Evolutionary conservation across 2,888 invertebrate genomes (phyloP).

Genomic region (Ophioninae sp.): DNA sequence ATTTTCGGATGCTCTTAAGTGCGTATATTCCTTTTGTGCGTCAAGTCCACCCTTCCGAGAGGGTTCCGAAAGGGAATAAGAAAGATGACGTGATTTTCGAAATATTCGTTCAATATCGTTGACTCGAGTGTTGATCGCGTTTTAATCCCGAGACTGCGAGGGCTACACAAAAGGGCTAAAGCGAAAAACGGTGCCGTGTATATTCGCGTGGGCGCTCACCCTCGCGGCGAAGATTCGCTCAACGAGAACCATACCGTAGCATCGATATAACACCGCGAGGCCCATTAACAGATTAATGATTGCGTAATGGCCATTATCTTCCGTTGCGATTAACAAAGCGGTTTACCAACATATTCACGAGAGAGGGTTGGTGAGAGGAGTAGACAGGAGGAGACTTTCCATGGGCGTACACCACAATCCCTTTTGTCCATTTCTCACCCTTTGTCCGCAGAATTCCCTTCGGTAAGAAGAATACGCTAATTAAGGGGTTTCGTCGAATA

Average conservation of each 20-base stretch:
- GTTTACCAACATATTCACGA: constrained; percentile 49
- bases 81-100: constrained; percentile 8
- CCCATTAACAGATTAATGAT: constrained; percentile 78
- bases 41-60: no score
- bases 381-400: no score
- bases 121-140: background rate
- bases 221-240: background rate
- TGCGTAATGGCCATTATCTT: constrained; percentile 70
- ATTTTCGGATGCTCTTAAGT: background rate
- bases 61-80: background rate
- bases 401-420: constrained; percentile 14
- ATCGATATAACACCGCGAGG: constrained; percentile 54
- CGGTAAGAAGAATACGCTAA: constrained; percentile 56
- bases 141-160: constrained; percentile 4
- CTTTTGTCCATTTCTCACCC: constrained; percentile 26
- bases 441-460: background rate
- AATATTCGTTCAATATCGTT: constrained; percentile 7
- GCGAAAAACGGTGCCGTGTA: background rate
- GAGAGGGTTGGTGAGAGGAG: background rate
- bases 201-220: background rate
- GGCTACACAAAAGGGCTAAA: constrained; percentile 18
- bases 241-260: constrained; percentile 29
- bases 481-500: constrained; percentile 58
- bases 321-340: constrained; percentile 54
- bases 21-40: no score